These are phyloP conservation scores for Prinia subflava DNA, from an alignment of 2,113 vertebrate genomes.

Conservation along the genomic window DNA sequence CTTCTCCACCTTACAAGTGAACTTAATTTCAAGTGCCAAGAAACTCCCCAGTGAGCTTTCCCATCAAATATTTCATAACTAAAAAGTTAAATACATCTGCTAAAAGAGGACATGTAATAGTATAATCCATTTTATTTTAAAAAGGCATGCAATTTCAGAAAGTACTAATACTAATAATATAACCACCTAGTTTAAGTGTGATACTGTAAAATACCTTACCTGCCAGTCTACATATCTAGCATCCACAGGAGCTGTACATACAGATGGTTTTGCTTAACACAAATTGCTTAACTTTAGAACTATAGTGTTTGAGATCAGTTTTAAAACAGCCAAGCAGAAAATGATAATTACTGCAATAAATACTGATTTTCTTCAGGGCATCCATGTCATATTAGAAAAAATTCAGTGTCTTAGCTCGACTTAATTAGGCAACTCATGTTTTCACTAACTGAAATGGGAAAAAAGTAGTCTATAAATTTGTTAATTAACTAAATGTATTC, in stretches of 20 bases:
- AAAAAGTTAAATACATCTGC: slow-evolving; percentile 62
- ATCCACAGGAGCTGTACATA: neutral
- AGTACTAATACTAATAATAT: slow-evolving; percentile 58
- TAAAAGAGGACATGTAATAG: slow-evolving; percentile 57
- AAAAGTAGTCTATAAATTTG: slow-evolving; percentile 3
- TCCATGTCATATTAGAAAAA: neutral
- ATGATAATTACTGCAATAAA: slow-evolving; percentile 24
- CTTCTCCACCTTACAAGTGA: slow-evolving; percentile 54
- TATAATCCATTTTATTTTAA: slow-evolving; percentile 64
- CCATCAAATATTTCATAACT: slow-evolving; percentile 65
- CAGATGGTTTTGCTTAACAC: neutral
- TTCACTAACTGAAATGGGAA: neutral
- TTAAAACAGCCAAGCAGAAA: slow-evolving; percentile 35
- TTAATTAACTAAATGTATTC: slow-evolving; percentile 5
- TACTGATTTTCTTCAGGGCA: slow-evolving; percentile 22
- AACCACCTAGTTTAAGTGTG: slow-evolving; percentile 44
- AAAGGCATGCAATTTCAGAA: slow-evolving; percentile 58
- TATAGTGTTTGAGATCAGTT: neutral
- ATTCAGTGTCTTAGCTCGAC: neutral
- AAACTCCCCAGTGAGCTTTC: slow-evolving; percentile 56
- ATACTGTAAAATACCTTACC: neutral
- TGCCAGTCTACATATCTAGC: slow-evolving; percentile 47
- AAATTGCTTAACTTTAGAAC: slow-evolving; percentile 31
- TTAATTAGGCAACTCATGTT: slow-evolving; percentile 19
- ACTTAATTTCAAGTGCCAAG: slow-evolving; percentile 61